Evolutionary conservation across 1,140 invertebrate genomes (phyloP).

Genomic region (Zaprionus vittiger): DNA sequence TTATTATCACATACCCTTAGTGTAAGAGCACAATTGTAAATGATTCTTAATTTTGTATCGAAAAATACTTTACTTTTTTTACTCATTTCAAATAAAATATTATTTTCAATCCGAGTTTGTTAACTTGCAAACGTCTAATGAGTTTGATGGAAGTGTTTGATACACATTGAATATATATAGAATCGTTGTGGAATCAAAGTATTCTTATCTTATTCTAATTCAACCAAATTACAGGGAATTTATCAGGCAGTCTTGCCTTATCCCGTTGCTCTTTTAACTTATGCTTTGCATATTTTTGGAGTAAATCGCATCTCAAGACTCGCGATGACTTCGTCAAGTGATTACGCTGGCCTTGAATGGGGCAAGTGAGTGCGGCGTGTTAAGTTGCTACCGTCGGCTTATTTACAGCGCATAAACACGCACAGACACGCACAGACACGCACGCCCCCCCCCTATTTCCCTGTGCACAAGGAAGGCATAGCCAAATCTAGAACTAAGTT

Average conservation of each 20-base stretch:
- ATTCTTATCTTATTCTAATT: background rate
- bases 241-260: background rate
- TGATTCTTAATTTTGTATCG: no score
- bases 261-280: background rate
- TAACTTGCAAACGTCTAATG: no score
- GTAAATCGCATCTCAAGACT: constrained; percentile 14
- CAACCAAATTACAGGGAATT: background rate
- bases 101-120: no score
- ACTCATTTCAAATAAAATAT: no score
- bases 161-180: no score
- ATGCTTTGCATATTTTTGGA: background rate
- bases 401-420: constrained; percentile 19
- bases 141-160: no score
- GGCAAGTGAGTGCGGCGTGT: constrained; percentile 25
- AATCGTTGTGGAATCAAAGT: background rate
- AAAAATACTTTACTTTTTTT: no score
- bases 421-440: constrained; percentile 14
- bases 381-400: constrained; percentile 41
- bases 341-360: constrained; percentile 39
- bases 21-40: no score
- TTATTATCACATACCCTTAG: no score
- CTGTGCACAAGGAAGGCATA: constrained; percentile 3
- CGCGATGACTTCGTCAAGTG: background rate
- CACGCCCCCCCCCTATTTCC: background rate
- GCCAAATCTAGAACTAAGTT: constrained; percentile 49